Conservation (phyloP, 2,797 vertebrate genomes). For the Phrynocephalus forsythii region DNA sequence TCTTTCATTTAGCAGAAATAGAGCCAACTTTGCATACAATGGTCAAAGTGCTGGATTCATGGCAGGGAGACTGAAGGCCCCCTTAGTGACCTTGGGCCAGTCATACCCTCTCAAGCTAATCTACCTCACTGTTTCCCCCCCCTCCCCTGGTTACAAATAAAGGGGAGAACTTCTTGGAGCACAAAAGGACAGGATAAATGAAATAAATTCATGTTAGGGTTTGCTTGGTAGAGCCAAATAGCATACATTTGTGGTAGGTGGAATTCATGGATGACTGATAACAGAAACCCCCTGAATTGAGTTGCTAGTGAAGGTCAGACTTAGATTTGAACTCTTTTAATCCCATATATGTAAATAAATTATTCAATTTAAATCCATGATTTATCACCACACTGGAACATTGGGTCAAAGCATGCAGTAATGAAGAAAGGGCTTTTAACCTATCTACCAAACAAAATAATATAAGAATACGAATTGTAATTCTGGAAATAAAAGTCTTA, state of each 20-base stretch:
- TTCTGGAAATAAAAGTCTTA: conserved; percentile 35
- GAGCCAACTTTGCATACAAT: neutral
- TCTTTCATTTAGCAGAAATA: neutral
- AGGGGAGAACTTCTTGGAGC: neutral
- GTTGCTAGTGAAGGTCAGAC: neutral
- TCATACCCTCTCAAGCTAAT: neutral
- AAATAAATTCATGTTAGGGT: neutral
- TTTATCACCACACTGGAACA: neutral
- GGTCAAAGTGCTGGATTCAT: neutral
- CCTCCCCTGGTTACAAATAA: neutral
- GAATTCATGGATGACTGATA: neutral
- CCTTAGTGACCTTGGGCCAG: neutral
- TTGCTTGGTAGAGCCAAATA: neutral
- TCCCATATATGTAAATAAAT: neutral
- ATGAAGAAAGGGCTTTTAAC: conserved; percentile 17
- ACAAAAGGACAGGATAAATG: neutral
- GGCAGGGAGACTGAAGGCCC: neutral
- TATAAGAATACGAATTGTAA: conserved; percentile 18
- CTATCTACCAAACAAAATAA: neutral
- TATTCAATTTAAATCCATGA: neutral
- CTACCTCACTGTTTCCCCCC: conserved; percentile 8
- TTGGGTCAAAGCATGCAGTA: neutral
- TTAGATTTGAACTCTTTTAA: neutral
- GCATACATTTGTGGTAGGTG: too few species aligned
- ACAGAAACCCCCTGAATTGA: neutral